Evolutionary conservation across 2,888 invertebrate species (phyloP), one percentile per base, ranked within the genome.

Genomic region (Hylaea fasciaria): DNA sequence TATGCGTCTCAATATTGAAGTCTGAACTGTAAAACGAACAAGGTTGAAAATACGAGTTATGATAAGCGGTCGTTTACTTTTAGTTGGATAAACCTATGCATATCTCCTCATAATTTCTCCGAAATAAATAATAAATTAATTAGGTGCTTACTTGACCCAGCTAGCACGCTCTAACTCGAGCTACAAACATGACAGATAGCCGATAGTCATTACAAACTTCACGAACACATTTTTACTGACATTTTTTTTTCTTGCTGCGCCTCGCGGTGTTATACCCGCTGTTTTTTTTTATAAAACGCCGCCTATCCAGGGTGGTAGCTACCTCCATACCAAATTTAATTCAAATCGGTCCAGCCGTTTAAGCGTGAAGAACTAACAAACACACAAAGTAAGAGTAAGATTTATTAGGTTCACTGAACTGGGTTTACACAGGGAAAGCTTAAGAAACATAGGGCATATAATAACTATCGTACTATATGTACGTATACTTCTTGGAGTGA

Each of bases 31-130:
- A 37, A 37, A 29, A 16, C 35, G 17, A 58, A 48, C 22, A 37
- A 44, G 52, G 52, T 52, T 44, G 41, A 47, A 47, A 56, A n/a
- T 32, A 29, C 32, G 37, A 39, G 22, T 43, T 39, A 11, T 32
- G 68, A 64, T 63, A 65, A 64, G 56, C 52, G 69, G 66, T 64
- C 69, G 64, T 58, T 66, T 57, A 56, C 61, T 51, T 62, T 57
- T 11, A 32, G 16, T 29, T 16, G 17, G 32, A 48, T 35, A 39
- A 40, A 54, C n/a, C 32, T 32, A 51, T 14, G 14, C 13, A 17
- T 35, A 44, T 32, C 37, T 45, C n/a, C 8, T 22, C 39, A 29
- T 12, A 39, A 54, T 54, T 46, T 45, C 45, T 45, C 32, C 11
- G 35, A 45, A 45, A 32, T 32, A 32, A 46, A 14, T 46, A 11